Evolutionary conservation across 2,888 invertebrate genomes (phyloP).

Genomic region (Adineta ricciae): DNA sequence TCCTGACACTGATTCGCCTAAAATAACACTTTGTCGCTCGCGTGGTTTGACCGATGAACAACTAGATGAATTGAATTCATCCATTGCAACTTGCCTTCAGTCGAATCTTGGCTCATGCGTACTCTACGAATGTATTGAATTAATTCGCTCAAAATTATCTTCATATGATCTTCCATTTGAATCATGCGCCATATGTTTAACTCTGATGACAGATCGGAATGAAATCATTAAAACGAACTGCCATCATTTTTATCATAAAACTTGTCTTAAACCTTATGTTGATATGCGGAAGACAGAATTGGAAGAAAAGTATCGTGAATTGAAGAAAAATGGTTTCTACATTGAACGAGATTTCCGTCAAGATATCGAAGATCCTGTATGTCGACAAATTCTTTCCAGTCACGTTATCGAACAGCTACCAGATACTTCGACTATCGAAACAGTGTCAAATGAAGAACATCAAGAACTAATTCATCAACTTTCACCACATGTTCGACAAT

Average conservation of each 20-base stretch:
- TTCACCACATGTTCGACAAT: background rate
- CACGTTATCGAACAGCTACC: background rate
- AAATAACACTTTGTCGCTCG: background rate
- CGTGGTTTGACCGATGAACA: background rate
- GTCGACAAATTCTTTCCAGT: constrained; percentile 19
- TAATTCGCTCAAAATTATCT: background rate
- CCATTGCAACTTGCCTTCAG: background rate
- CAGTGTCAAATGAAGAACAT: background rate
- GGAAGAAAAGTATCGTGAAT: background rate
- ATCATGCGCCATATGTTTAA: background rate
- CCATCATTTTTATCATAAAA: constrained; percentile 18
- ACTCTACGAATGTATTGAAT: constrained; percentile 18
- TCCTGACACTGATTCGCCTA: background rate
- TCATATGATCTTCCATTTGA: background rate
- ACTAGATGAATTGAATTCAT: background rate
- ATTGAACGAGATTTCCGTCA: background rate
- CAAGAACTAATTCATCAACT: background rate
- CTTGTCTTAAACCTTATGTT: background rate
- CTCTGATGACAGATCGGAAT: background rate
- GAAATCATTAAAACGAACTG: background rate
- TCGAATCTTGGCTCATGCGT: background rate
- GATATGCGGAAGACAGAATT: background rate
- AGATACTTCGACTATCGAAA: background rate
- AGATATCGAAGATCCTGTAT: constrained; percentile 6
- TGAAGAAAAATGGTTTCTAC: background rate